Conservation (phyloP, 2,797 vertebrate species). For the Clarias pachynema region DNA sequence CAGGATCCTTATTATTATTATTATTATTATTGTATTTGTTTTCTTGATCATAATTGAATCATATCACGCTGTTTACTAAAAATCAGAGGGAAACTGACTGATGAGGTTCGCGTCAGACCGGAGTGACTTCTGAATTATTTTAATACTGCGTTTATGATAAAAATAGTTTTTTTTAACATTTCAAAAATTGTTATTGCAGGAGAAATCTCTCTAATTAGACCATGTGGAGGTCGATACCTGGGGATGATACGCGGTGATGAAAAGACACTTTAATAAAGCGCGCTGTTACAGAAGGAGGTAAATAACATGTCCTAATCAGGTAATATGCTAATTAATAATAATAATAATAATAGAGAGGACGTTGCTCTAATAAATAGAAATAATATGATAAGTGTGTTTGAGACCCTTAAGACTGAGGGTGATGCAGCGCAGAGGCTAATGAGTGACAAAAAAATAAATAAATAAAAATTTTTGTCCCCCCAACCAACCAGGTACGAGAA, state of each 20-base stretch:
- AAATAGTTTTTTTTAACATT: too few relatives aligned
- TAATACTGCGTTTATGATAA: too few relatives aligned
- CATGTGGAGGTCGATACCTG: neutral
- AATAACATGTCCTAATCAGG: neutral
- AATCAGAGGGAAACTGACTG: neutral
- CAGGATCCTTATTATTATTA: neutral
- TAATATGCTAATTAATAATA: neutral
- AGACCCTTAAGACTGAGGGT: neutral
- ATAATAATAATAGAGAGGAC: neutral
- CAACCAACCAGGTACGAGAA: neutral
- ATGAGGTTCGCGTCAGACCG: neutral
- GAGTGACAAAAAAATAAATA: too few relatives aligned
- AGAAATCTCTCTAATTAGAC: neutral
- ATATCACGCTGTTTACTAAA: neutral
- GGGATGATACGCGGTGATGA: neutral
- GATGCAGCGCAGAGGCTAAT: neutral
- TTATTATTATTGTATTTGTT: neutral
- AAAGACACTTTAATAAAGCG: neutral
- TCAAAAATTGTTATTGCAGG: neutral
- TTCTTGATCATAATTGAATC: neutral
- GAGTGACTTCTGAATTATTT: neutral
- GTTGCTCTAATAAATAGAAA: neutral
- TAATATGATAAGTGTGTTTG: neutral
- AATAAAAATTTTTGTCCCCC: neutral
- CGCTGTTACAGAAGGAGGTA: neutral